Evolutionary conservation across 2,888 invertebrate genomes (phyloP).

Genomic region (Protodeltote pygarga): DNA sequence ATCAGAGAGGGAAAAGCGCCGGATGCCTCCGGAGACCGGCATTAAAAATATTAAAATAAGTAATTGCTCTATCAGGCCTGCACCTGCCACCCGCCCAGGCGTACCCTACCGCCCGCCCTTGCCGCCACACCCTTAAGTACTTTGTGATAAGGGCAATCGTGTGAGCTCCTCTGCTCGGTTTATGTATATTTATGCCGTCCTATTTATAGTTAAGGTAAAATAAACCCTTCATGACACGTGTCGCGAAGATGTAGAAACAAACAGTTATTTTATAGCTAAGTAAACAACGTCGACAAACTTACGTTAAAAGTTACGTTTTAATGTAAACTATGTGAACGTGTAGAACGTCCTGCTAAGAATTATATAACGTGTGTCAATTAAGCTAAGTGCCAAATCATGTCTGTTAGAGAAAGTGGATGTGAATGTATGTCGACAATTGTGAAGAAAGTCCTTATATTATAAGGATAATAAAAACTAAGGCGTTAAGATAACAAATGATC

Average conservation of each 20-base stretch:
- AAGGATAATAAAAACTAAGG: constrained; percentile 49
- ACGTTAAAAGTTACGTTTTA: constrained; percentile 18
- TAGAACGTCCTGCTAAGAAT: constrained; percentile 30
- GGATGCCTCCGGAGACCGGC: constrained; percentile 62
- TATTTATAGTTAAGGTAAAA: constrained; percentile 50
- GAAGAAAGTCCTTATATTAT: constrained; percentile 50
- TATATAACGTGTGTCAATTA: constrained; percentile 61
- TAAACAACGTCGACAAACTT: constrained; percentile 29
- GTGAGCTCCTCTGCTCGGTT: constrained; percentile 49
- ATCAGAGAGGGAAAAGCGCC: constrained; percentile 64
- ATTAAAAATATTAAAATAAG: constrained; percentile 83
- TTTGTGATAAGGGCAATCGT: constrained; percentile 70
- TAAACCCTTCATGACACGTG: constrained; percentile 48
- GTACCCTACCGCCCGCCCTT: constrained; percentile 51
- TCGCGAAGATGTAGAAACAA: constrained; percentile 39
- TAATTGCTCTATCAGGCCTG: constrained; percentile 79
- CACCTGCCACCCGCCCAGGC: constrained; percentile 73
- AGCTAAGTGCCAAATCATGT: constrained; percentile 75
- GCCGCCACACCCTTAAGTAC: constrained; percentile 62
- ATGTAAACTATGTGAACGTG: constrained; percentile 25
- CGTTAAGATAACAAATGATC: constrained; percentile 49
- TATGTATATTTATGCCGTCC: constrained; percentile 51
- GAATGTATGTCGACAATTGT: constrained; percentile 57
- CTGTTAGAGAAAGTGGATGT: constrained; percentile 58
- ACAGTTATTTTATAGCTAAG: constrained; percentile 18